A percentile compares a stretch with the other conserved stretches of the same genome.
These are phyloP conservation scores for Rhagophthalmus giganteus DNA, from an alignment of 2,888 invertebrate species.

Conservation along the genomic window DNA sequence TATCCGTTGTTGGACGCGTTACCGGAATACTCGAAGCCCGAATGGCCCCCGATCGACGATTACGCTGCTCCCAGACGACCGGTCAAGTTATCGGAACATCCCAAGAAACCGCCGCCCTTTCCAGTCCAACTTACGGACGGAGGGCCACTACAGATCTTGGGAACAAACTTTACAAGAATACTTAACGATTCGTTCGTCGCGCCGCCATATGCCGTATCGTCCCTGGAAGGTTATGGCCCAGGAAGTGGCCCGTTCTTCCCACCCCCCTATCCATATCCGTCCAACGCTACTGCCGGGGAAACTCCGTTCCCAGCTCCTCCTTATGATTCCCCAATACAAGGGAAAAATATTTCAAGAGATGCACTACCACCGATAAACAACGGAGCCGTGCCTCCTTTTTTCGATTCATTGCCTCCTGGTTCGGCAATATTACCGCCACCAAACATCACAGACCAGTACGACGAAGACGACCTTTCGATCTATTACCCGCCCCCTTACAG, in stretches of 20 bases:
- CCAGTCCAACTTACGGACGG: constrained; percentile 85
- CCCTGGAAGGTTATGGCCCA: constrained; percentile 52
- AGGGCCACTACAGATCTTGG: constrained; percentile 85
- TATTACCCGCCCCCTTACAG: constrained; percentile 92
- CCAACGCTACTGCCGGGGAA: constrained; percentile 70
- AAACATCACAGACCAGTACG: constrained; percentile 68
- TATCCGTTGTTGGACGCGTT: constrained; percentile 58
- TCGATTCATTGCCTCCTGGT: constrained; percentile 65
- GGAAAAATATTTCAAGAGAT: constrained; percentile 53
- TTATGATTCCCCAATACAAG: constrained; percentile 61
- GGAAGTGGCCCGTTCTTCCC: constrained; percentile 61
- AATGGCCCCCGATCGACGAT: constrained; percentile 82
- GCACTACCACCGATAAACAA: constrained; percentile 59
- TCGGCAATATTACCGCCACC: constrained; percentile 59
- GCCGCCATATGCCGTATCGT: constrained; percentile 51
- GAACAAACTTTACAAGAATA: constrained; percentile 76
- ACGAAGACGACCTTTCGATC: constrained; percentile 89
- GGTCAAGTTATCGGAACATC: constrained; percentile 80
- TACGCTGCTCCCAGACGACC: constrained; percentile 82
- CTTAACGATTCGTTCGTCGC: constrained; percentile 66
- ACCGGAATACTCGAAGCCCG: constrained; percentile 52
- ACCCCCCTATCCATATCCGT: constrained; percentile 64
- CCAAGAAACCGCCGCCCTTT: constrained; percentile 90
- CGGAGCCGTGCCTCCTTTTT: constrained; percentile 54
- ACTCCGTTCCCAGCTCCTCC: constrained; percentile 66